Evolutionary conservation across 1,140 invertebrate species (phyloP), one percentile per base, ranked within the genome.

Genomic region (Maniola jurtina): DNA sequence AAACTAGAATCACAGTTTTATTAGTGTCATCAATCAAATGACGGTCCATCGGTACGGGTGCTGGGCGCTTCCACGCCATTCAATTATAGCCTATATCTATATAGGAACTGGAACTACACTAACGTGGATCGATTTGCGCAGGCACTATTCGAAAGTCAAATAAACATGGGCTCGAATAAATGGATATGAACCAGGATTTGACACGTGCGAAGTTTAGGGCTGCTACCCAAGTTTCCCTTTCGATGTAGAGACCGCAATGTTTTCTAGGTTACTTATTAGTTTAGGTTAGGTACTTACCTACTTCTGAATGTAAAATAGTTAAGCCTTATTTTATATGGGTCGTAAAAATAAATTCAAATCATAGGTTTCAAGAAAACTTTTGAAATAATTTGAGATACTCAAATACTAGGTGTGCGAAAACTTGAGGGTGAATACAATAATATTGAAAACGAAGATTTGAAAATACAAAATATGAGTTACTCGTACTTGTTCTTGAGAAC

Each of bases 1-100:
- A 90, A 90, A 88, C 85, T 84, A 84, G 85, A 90, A 88, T 90
- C 84, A 83, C 84, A 84, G 80, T 90, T 89, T 89, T 90, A 90
- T 90, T 90, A 90, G 80, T 75, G 73, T 86, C 86, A 90, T 90
- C 88, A 90, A 90, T 90, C 88, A 89, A 89, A 88, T 75, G 73
- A 81, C 81, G 81, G 76, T 80, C 80, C 76, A 84, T 80, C 76
- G 76, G 74, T 77, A 76, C 74, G 71, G 73, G 72, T 73, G 74
- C 66, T 70, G 68, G 56, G 60, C 68, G 72, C 64, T 77, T 58
- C 5, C 61, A 48, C 40, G 62, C 47, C 64, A 70, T 60, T 61
- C 69, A 68, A 84, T 72, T 82, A 79, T 81, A 72, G 77, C 54
- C 62, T 76, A 74, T 86, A 83, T 75, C 52, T 40, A 57, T 38